These are phyloP conservation scores for Pristionchus exspectatus DNA, from an alignment of 2,888 invertebrate genomes.

Conservation along the genomic window DNA sequence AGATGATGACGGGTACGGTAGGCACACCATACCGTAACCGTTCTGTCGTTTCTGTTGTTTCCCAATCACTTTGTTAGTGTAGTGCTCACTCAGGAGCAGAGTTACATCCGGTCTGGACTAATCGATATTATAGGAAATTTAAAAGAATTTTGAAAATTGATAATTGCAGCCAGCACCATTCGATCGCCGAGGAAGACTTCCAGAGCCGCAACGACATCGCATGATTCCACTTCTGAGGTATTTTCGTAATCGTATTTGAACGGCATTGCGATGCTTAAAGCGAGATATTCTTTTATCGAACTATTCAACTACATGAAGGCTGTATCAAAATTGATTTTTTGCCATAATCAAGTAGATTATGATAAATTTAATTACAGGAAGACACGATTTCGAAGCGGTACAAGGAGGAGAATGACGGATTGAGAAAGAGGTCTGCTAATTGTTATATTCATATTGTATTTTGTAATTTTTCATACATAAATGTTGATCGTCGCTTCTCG, in stretches of 20 bases:
- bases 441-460: no score
- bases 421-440: not conserved
- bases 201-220: not conserved
- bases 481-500: not conserved
- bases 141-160: not conserved
- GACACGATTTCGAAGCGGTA: not conserved
- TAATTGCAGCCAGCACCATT: conserved; percentile 7
- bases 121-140: not conserved
- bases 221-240: conserved; percentile 29
- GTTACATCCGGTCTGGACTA: conserved; percentile 40
- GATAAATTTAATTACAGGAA: conserved; percentile 25
- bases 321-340: no score
- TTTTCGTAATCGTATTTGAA: no score
- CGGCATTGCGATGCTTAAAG: no score
- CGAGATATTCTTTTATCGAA: no score
- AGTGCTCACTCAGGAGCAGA: not conserved
- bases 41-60: conserved; percentile 16
- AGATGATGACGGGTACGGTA: conserved; percentile 54
- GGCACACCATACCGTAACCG: not conserved
- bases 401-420: conserved; percentile 33
- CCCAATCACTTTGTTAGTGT: not conserved
- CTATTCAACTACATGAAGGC: no score
- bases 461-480: not conserved
- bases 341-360: not conserved
- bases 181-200: not conserved